Evolutionary conservation across 2,113 vertebrate genomes (phyloP).

Genomic region (Pteruthius melanotis): DNA sequence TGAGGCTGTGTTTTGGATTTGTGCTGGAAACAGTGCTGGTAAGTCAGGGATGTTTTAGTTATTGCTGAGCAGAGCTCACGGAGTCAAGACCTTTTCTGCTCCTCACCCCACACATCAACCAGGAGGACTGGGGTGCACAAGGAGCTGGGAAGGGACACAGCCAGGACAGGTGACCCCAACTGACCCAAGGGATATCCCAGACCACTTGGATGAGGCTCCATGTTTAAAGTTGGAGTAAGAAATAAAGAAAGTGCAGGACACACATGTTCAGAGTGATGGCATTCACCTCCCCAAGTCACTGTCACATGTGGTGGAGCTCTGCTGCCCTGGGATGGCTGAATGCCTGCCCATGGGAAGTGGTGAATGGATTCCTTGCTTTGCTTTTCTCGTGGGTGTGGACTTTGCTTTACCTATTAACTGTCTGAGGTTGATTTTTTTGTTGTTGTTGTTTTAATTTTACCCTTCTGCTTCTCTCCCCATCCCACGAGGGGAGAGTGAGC

Average conservation of each 20-base stretch:
- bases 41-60: not conserved
- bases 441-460: not conserved
- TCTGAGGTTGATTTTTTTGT: no score
- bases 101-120: not conserved
- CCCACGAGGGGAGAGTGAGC: fast-evolving
- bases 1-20: not conserved
- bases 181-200: not conserved
- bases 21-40: not conserved
- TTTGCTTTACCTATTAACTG: not conserved
- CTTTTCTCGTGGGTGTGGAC: not conserved
- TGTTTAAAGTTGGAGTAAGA: not conserved
- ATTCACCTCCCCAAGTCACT: not conserved
- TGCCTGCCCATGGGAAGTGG: not conserved
- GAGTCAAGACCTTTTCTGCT: not conserved
- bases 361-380: not conserved
- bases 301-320: not conserved
- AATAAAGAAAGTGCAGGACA: not conserved
- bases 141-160: not conserved
- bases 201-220: not conserved
- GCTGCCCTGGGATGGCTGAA: not conserved
- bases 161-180: not conserved
- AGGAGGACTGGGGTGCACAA: not conserved
- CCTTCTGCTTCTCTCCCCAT: not conserved
- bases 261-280: not conserved
- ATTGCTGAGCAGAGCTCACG: not conserved